Conservation (phyloP, 2,888 invertebrate species). For the Mythimna ferrago region DNA sequence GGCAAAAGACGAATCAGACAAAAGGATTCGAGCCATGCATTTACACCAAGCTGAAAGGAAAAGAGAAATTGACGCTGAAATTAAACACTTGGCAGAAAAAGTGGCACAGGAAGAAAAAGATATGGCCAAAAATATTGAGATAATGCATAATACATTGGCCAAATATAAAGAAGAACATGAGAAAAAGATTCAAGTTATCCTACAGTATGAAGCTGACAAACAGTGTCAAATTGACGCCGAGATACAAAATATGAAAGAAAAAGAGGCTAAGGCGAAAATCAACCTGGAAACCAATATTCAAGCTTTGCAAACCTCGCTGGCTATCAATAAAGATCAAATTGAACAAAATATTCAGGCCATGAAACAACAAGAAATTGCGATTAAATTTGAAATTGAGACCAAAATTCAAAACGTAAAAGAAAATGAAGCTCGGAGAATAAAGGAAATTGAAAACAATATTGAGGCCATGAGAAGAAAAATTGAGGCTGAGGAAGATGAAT, state of each 20-base stretch:
- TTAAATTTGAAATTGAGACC: conserved; percentile 13
- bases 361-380: conserved; percentile 6
- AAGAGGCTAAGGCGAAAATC: conserved; percentile 12
- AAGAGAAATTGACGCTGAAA: conserved; percentile 22
- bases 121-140: background rate
- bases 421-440: conserved; percentile 17
- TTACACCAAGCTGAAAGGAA: conserved; percentile 7
- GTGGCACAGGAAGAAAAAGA: background rate
- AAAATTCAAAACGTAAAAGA: conserved; percentile 24
- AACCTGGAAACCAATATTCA: conserved; percentile 16
- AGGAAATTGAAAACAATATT: conserved; percentile 24
- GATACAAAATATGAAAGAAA: conserved; percentile 23
- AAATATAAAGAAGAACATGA: conserved; percentile 4
- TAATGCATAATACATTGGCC: too few relatives aligned
- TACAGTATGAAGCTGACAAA: conserved; percentile 11
- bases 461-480: conserved; percentile 24
- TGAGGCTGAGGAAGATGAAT: conserved; percentile 28
- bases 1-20: background rate
- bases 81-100: conserved; percentile 4
- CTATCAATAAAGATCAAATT: conserved; percentile 1
- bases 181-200: conserved; percentile 2
- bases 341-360: conserved; percentile 17
- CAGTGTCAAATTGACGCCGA: conserved; percentile 12
- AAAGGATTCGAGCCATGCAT: conserved; percentile 17
- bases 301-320: conserved; percentile 18